Evolutionary conservation across 2,888 invertebrate genomes (phyloP), one percentile per base, ranked within the genome.

Genomic region (Morinoia aosen): DNA sequence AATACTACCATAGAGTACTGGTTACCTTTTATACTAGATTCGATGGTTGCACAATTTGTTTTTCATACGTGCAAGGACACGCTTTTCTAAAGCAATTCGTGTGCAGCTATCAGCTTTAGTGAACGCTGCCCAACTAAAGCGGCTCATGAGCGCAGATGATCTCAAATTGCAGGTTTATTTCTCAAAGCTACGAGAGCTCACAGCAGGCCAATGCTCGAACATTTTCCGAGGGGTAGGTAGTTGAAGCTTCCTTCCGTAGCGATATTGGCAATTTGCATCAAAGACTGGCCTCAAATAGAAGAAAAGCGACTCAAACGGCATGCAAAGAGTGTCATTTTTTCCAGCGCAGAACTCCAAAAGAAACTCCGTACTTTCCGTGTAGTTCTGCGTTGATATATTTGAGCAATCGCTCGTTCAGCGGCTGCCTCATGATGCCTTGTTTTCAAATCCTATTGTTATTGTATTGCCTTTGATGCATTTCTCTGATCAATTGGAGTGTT

Each of bases 261-360:
- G 8, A 57, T 93, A 93, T 93, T 93, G 93, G 57, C 93, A 93
- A 93, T 93, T 93, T 93, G 57, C 93, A 93, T 93, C 93, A 93
- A 93, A 93, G 93, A 56, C 93, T 57, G 7, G 93, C 19, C n/a
- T 93, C 93, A 93, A 93, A 93, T 93, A 57, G 58, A 57, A 93
- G 93, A 93, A 93, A 93, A 57, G 93, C 93, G 57, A 56, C 93
- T 93, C 93, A 93, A 93, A 93, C 93, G 93, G 48, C 57, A 57
- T 58, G 57, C 93, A 93, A 93, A 93, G 93, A 93, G 57, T 93
- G 58, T 57, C 93, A 93, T 57, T 93, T 93, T 93, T 93, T 57
- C 57, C 58, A 57, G n/a, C 48, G 57, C 93, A 93, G 57, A 56
- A 57, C 19, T n/a, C 16, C 93, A 57, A 93, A 93, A 57, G 93